These are phyloP conservation scores for Enhydra lutris DNA, from an alignment of 2,113 vertebrate genomes.

Conservation along the genomic window DNA sequence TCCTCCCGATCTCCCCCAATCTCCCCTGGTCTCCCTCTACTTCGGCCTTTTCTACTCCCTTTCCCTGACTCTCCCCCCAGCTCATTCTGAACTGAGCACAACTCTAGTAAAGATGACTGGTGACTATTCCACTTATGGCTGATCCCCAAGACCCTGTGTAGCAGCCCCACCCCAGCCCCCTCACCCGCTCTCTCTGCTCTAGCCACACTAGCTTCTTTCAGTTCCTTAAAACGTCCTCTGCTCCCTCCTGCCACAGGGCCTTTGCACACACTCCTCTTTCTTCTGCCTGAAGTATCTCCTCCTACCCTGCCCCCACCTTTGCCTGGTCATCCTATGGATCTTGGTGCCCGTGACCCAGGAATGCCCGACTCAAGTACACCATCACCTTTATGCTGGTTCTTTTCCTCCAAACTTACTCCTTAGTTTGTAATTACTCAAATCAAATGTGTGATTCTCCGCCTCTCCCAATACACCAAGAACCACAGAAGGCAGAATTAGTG, in stretches of 20 bases:
- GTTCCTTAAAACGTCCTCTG: not conserved
- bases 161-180: not conserved
- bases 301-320: not conserved
- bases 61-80: not conserved
- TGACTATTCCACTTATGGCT: not conserved
- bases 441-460: too few species aligned
- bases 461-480: not conserved
- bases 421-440: not conserved
- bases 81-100: not conserved
- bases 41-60: too few species aligned
- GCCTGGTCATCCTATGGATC: not conserved
- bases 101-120: not conserved
- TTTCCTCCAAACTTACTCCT: not conserved
- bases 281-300: not conserved
- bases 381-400: not conserved
- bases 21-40: not conserved
- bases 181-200: not conserved
- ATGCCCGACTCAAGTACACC: rapidly evolving
- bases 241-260: not conserved
- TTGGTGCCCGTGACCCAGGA: not conserved
- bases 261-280: not conserved
- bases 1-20: not conserved
- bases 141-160: too few species aligned
- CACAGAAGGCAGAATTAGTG: not conserved
- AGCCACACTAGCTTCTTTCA: not conserved